phyloP scores from a whole-genome alignment of 1,140 invertebrate species.

The Trigoniulus corallinus region DNA sequence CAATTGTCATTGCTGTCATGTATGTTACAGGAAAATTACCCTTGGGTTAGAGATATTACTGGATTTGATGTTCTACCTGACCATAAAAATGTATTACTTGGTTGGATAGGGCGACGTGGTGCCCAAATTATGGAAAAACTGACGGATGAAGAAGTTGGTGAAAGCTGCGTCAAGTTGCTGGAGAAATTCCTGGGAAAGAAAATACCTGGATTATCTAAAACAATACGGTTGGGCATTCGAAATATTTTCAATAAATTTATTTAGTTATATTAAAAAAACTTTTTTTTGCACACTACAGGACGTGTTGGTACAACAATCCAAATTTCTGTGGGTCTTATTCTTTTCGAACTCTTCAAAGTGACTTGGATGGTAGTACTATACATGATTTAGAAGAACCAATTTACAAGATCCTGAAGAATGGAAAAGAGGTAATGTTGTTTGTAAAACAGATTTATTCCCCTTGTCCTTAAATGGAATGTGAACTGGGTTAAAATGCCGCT shows the following conservation, averaged over 20 bases:
- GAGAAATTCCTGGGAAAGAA: slow-evolving; percentile 34
- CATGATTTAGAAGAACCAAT: neutral
- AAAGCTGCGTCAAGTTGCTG: slow-evolving; percentile 36
- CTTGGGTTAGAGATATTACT: slow-evolving; percentile 33
- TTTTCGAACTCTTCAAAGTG: neutral
- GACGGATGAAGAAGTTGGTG: slow-evolving; percentile 35
- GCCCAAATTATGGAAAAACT: slow-evolving; percentile 46
- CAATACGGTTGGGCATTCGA: slow-evolving; percentile 29
- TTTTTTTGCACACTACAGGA: too few species aligned
- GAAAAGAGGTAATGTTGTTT: too few species aligned
- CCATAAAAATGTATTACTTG: slow-evolving; percentile 38
- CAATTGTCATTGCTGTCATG: neutral
- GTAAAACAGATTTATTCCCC: too few species aligned
- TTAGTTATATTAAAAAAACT: too few species aligned
- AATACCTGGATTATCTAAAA: slow-evolving; percentile 37
- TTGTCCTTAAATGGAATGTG: too few species aligned
- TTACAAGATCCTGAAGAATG: neutral
- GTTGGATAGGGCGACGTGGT: slow-evolving; percentile 54
- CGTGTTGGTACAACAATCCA: neutral
- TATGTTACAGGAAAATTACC: slow-evolving; percentile 7
- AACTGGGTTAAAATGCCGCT: too few species aligned
- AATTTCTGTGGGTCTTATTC: neutral
- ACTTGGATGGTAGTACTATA: neutral
- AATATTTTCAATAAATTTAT: neutral
- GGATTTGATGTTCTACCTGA: slow-evolving; percentile 45